Conservation (phyloP, 2,113 vertebrate species). For the Brachionichthys hirsutus region DNA sequence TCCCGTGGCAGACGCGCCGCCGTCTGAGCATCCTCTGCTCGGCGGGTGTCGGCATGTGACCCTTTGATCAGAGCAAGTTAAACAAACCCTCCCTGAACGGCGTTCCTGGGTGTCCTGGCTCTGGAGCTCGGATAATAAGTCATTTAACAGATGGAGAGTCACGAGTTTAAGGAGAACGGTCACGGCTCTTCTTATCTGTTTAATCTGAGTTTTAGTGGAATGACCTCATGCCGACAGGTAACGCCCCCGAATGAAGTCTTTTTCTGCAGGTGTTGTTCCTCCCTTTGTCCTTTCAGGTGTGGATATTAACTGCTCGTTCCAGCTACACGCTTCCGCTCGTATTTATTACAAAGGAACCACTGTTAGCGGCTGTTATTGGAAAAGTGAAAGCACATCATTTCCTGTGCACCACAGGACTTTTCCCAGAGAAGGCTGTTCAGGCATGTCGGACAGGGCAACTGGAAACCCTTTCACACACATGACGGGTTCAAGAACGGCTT, state of each 20-base stretch:
- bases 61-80: conserved; percentile 57
- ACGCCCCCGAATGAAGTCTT: not conserved
- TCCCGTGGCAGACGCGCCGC: conserved; percentile 46
- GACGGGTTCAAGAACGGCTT: not conserved
- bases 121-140: conserved; percentile 38
- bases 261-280: conserved; percentile 33
- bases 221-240: no score
- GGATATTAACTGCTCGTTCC: conserved; percentile 17
- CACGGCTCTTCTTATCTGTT: no score
- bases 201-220: no score
- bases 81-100: conserved; percentile 54
- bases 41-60: conserved; percentile 46
- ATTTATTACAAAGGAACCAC: conserved; percentile 39
- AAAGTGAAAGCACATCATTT: conserved; percentile 48
- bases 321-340: conserved; percentile 31
- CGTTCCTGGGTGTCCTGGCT: conserved; percentile 52
- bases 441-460: conserved; percentile 14
- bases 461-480: not conserved
- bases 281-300: conserved; percentile 15
- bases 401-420: conserved; percentile 32
- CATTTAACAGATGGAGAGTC: conserved; percentile 41
- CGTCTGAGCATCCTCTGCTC: conserved; percentile 34
- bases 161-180: no score
- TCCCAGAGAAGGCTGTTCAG: conserved; percentile 14
- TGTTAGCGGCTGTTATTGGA: conserved; percentile 44